A percentile compares a stretch with the other conserved stretches of the same genome.
Conservation (phyloP, 2,888 invertebrate species). For the Caenorhabditis japonica region DNA sequence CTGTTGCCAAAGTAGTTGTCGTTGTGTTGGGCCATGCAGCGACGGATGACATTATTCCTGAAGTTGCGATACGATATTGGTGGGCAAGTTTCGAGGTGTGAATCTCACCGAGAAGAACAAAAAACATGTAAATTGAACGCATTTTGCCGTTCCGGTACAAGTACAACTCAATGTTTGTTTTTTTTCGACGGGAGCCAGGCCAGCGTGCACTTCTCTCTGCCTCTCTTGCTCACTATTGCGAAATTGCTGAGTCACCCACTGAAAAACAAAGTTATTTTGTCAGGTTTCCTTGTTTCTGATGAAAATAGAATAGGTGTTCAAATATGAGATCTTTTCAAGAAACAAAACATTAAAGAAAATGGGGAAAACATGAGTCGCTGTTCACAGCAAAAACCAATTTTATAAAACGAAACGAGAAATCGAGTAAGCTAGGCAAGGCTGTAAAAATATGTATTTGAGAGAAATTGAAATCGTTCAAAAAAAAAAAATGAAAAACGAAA, state of each 20-base stretch:
- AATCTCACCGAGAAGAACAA: conserved; percentile 19
- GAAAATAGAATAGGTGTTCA: no score
- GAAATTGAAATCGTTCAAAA: conserved; percentile 23
- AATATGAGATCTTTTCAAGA: no score
- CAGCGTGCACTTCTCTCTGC: conserved; percentile 12
- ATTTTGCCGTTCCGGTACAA: conserved; percentile 10
- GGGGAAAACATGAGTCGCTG: no score
- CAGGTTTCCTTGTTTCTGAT: background rate
- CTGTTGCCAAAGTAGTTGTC: conserved; percentile 5
- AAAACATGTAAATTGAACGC: conserved; percentile 5
- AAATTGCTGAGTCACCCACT: conserved; percentile 29
- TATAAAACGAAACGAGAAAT: no score
- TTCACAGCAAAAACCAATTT: no score
- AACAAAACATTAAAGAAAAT: no score
- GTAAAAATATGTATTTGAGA: background rate
- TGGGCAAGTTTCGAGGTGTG: no score
- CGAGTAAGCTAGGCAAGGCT: no score
- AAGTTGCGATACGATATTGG: background rate
- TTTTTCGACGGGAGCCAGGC: conserved; percentile 9
- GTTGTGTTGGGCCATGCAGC: conserved; percentile 25
- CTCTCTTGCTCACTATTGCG: conserved; percentile 20
- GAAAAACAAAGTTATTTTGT: conserved; percentile 7
- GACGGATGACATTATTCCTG: conserved; percentile 8
- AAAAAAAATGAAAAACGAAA: conserved; percentile 14
- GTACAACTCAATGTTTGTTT: conserved; percentile 32